These are phyloP conservation scores for Delphinus delphis DNA, from an alignment of 2,113 vertebrate genomes.

Conservation along the genomic window DNA sequence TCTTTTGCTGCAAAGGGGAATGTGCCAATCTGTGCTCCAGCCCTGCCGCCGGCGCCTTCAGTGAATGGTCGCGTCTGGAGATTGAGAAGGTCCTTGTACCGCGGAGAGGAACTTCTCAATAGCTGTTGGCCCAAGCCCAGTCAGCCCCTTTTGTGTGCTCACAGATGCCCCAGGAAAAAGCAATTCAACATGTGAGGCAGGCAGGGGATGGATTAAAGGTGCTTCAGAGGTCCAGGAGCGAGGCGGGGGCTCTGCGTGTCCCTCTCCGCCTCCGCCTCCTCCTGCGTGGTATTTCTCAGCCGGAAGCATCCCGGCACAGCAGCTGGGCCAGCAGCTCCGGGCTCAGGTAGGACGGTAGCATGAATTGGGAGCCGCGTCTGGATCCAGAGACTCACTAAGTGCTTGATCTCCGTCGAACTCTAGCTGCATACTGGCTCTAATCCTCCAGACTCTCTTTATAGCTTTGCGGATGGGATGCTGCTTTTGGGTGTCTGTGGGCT, in stretches of 20 bases:
- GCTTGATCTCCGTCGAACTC: not conserved
- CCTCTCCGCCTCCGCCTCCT: not conserved
- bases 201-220: not conserved
- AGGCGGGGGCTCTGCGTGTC: accelerated
- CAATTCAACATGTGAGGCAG: not conserved
- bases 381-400: not conserved
- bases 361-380: not conserved
- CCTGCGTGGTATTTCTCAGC: not conserved
- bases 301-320: no score
- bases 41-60: not conserved
- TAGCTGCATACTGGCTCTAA: not conserved
- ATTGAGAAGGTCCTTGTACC: constrained; percentile 4
- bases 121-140: not conserved
- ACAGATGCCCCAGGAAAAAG: not conserved
- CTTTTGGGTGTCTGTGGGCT: not conserved
- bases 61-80: not conserved
- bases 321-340: not conserved
- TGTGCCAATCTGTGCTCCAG: not conserved
- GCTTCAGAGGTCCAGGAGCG: not conserved
- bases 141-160: not conserved
- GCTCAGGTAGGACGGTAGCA: not conserved
- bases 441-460: not conserved
- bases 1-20: not conserved
- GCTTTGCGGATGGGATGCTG: not conserved
- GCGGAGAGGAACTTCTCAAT: not conserved